A percentile compares a stretch with the other conserved stretches of the same genome.
phyloP scores from a whole-genome alignment of 2,888 invertebrate species.

The Schizotus pectinicornis region DNA sequence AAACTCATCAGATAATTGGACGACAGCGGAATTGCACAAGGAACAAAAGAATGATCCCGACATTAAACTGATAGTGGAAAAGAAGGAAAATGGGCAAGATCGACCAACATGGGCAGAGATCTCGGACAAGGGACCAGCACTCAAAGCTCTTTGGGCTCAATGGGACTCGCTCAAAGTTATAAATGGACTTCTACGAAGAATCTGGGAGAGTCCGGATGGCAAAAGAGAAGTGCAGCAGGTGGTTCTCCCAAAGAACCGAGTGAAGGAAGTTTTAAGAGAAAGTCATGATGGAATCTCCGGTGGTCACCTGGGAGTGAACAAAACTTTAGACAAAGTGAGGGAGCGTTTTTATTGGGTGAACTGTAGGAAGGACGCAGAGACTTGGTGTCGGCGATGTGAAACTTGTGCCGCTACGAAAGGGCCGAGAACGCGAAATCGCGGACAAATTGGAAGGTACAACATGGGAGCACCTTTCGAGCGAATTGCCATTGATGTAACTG shows the following conservation, averaged over 20 bases:
- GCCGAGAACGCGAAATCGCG: not conserved
- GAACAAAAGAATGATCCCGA: not conserved
- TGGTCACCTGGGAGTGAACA: not conserved
- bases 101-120: not conserved
- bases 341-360: not conserved
- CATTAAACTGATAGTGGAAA: not conserved
- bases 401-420: not conserved
- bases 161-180: not conserved
- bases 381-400: not conserved
- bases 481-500: slow-evolving; percentile 35
- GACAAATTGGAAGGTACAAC: slow-evolving; percentile 17
- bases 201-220: not conserved
- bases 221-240: not conserved
- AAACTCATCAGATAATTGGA: not conserved
- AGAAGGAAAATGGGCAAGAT: not conserved
- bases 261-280: not conserved
- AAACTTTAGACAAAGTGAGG: not conserved
- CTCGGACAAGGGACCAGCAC: not conserved
- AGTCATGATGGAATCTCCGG: not conserved
- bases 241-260: not conserved
- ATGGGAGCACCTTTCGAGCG: slow-evolving; percentile 35
- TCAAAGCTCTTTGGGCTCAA: slow-evolving; percentile 17
- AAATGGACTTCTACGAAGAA: not conserved
- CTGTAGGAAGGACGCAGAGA: not conserved
- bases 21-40: not conserved